These are phyloP conservation scores for Sweltsa coloradensis DNA, from an alignment of 1,140 invertebrate species.

Conservation along the genomic window DNA sequence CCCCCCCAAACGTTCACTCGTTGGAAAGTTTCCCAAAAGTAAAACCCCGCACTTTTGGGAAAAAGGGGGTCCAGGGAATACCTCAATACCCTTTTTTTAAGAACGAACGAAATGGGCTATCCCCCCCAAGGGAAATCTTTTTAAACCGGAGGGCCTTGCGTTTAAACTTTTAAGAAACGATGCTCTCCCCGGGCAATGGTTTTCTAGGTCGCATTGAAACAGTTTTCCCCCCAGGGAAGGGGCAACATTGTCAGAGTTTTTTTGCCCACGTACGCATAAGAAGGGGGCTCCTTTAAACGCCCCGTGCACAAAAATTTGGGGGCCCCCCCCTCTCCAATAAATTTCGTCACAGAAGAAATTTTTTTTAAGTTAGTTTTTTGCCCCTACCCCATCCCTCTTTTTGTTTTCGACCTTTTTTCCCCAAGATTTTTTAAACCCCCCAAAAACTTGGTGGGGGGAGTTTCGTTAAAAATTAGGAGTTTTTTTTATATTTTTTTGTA, in stretches of 20 bases:
- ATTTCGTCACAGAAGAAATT: no score
- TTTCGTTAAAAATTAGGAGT: no score
- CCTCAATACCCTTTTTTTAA: constrained; percentile 21
- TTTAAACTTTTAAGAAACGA: constrained; percentile 12
- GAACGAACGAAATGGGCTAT: constrained; percentile 19
- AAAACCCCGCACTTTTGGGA: constrained; percentile 24
- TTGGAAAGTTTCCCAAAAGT: constrained; percentile 20
- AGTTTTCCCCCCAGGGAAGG: constrained; percentile 15
- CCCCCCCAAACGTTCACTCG: constrained; percentile 12
- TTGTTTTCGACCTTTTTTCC: no score
- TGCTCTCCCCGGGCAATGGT: no score
- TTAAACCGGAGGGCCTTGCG: constrained; percentile 13
- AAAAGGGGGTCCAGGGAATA: constrained; percentile 22
- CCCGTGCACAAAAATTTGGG: no score
- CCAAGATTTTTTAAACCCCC: no score
- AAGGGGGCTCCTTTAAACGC: no score
- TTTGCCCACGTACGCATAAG: constrained; percentile 18
- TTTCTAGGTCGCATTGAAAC: constrained; percentile 18
- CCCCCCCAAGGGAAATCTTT: constrained; percentile 22
- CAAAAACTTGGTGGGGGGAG: no score
- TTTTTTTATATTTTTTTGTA: no score
- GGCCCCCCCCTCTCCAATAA: no score
- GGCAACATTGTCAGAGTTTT: constrained; percentile 18
- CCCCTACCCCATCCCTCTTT: no score
- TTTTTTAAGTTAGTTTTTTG: no score